Evolutionary conservation across 2,888 invertebrate genomes (phyloP).

Genomic region (Choreutis nemorana): DNA sequence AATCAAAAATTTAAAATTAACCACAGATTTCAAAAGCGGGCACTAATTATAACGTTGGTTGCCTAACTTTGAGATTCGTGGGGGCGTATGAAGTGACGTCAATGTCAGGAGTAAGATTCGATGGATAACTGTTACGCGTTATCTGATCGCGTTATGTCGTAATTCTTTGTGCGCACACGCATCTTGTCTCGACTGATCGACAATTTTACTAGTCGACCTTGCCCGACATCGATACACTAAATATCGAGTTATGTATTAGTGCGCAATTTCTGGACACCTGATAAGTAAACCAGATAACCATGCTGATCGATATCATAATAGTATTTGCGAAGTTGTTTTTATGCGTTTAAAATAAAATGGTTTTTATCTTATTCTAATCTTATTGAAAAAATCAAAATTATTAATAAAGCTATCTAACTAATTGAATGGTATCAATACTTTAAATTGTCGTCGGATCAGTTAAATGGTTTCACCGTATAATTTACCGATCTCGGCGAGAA

Average conservation of each 20-base stretch:
- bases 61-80: slow-evolving; percentile 20
- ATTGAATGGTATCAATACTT: no score
- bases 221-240: slow-evolving; percentile 21
- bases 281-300: no score
- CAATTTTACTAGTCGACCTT: slow-evolving; percentile 37
- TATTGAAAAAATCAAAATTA: no score
- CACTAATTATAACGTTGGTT: slow-evolving; percentile 42
- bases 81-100: slow-evolving; percentile 20
- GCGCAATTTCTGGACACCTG: slow-evolving; percentile 29
- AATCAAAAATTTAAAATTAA: no score
- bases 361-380: no score
- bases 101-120: slow-evolving; percentile 31
- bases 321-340: no score
- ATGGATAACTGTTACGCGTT: slow-evolving; percentile 29
- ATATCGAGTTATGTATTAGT: slow-evolving; percentile 38
- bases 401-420: no score
- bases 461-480: no score
- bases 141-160: slow-evolving; percentile 51
- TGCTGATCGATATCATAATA: no score
- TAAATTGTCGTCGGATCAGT: no score
- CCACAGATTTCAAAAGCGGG: slow-evolving; percentile 35
- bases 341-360: no score
- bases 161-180: slow-evolving; percentile 37
- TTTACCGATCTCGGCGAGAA: no score
- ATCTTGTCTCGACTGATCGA: slow-evolving; percentile 29